Base-by-base conservation (phyloP, 2,113 vertebrate species). In the Canis aureus region DNA sequence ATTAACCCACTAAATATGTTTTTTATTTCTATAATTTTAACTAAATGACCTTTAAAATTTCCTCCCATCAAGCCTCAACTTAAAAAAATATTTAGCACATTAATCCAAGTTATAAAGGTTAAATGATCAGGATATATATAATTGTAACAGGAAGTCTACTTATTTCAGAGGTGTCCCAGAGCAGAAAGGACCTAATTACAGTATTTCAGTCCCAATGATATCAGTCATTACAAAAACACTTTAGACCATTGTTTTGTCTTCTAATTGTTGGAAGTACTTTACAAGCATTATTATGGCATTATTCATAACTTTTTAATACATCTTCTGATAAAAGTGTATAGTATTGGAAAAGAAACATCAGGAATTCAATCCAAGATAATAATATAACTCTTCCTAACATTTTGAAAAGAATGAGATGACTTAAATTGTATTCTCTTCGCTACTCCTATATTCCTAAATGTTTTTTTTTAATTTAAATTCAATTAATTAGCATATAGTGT, bases 301-400 rank as follows among this genome's bases (percentile, higher is more conserved):
- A 94, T 89, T 95, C 51, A 22, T 79, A 96, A 89, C 43, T 92
- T 85, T 85, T 88, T 95, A 78, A 71, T 95, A 76, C 94, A 81
- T 73, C 80, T 94, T 92, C 80, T 82, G 17, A 71, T 17, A 69
- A 71, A 87, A 79, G 53, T 84, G 3, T 43, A 74, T 3, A 0
- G 9, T 60, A 92, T 19, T 95, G 9, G 16, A 74, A 3, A 94
- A 94, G 85, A 95, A 89, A 62, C 15, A 38, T 66, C 55, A 87
- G 19, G 11, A 85, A 62, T 23, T 62, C 62, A 82, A 76, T 91
- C 73, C 29, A 85, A 90, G 38, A 96, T 38, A 92, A 92, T 83
- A 13, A 84, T 38, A 76, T 15, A 74, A 80, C 25, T 80, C n/a
- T 67, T 32, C 67, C 71, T 89, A 97, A 76, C 8, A 0, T 51